Base-by-base conservation (phyloP, 2,113 vertebrate genomes). In the Tetrax tetrax region DNA sequence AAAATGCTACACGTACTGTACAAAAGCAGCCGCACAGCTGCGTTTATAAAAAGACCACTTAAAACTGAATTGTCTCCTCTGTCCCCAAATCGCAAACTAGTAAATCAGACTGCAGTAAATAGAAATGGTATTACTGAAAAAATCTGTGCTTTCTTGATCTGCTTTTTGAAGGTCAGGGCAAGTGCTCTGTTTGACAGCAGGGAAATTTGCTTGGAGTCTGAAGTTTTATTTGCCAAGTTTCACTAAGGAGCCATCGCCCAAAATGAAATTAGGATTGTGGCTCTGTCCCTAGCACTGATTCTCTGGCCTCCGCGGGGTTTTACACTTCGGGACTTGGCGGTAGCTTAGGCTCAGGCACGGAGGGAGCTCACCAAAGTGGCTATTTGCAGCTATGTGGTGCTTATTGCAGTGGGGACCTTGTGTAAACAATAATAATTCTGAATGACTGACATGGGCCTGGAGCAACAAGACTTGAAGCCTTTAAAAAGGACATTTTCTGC, bases 351-450 rank as follows among this genome's bases (percentile, higher is more conserved):
- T 91, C 66, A 91, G 54, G 20, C 82, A 50, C 3, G 0, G 51
- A 59, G 45, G 31, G 72, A 92, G 31, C 74, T 91, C n/a, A 33
- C 91, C 3, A 5, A 82, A 90, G 69, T 79, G 72, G 86, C 89
- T 83, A 38, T 81, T 94, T 87, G 70, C 33, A 3, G 80, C 69
- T 92, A 16, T 71, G 7, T 64, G 50, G 29, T 90, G 69, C 80
- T 95, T 89, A 71, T 38, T 95, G 81, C 92, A 87, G 83, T 53
- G 60, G 66, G 77, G 81, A 84, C 33, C 80, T 82, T 91, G 95
- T 92, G 91, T 94, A 96, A 95, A 95, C 95, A 95, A 83, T 88
- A 96, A 79, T 90, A 93, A 95, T 95, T 84, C 81, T 84, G 92
- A 87, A 84, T 96, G 95, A 96, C 66, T 96, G 93, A 84, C 86